Conservation (phyloP, 2,113 vertebrate species). For the Halichoerus grypus region DNA sequence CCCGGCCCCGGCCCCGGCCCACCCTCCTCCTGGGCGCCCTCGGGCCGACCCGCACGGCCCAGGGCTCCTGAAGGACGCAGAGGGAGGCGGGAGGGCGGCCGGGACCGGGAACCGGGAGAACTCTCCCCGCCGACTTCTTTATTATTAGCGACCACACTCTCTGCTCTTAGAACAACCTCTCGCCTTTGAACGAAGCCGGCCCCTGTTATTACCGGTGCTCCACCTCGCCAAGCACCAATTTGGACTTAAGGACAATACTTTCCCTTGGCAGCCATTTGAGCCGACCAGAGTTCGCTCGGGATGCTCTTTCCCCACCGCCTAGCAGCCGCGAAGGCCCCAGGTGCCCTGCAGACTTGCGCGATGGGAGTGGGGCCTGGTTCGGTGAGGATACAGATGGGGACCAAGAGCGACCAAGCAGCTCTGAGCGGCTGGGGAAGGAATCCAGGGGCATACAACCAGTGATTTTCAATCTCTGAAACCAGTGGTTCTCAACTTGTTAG, state of each 20-base stretch:
- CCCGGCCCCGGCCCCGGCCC: neutral
- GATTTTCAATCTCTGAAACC: slow-evolving; percentile 18
- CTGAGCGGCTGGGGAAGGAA: neutral
- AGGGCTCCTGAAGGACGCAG: neutral
- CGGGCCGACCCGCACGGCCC: rapidly evolving
- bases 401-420: neutral
- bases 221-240: neutral
- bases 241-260: neutral
- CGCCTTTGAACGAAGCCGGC: neutral
- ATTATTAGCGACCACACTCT: neutral
- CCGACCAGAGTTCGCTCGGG: neutral
- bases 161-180: neutral
- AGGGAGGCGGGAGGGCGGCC: neutral
- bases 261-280: neutral
- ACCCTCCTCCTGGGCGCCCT: neutral
- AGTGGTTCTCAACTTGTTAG: neutral
- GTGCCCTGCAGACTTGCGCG: neutral
- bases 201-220: neutral
- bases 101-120: neutral
- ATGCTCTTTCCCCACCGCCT: neutral
- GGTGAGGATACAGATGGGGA: neutral
- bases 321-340: neutral
- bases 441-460: neutral
- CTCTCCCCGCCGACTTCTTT: rapidly evolving
- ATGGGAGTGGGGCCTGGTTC: neutral